phyloP scores from a whole-genome alignment of 2,113 vertebrate species.

The Platycercus adscitus region DNA sequence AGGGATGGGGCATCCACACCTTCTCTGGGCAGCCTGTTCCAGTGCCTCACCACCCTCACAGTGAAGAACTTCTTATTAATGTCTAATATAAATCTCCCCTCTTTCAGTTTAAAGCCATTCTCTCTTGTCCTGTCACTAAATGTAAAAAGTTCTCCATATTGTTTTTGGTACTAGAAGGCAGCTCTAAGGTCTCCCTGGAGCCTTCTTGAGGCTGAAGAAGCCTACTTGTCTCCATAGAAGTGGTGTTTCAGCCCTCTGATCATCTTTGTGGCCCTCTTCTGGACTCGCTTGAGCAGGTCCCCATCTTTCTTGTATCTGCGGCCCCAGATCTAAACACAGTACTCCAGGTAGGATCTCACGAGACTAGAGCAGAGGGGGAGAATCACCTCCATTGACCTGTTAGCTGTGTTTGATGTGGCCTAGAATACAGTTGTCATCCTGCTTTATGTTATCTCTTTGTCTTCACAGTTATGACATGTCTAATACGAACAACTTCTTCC shows the following conservation, averaged over 20 bases:
- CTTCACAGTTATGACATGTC: background rate
- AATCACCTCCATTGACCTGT: background rate
- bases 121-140: background rate
- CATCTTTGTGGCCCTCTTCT: background rate
- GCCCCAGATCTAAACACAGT: background rate
- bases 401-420: background rate
- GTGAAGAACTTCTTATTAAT: background rate
- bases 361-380: background rate
- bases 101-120: background rate
- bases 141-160: background rate
- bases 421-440: background rate
- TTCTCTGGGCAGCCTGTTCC: background rate
- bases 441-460: background rate
- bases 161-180: background rate
- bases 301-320: background rate
- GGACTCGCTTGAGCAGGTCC: background rate
- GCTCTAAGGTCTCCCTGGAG: background rate
- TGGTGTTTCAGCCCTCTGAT: background rate
- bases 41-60: background rate
- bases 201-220: background rate
- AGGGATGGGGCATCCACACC: background rate
- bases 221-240: background rate
- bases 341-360: background rate
- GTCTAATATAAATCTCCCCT: background rate
- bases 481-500: background rate